Percentiles rank a stretch among this genome's conserved stretches.
Conservation (phyloP, 1,140 invertebrate genomes). For the Whitmania pigra region DNA sequence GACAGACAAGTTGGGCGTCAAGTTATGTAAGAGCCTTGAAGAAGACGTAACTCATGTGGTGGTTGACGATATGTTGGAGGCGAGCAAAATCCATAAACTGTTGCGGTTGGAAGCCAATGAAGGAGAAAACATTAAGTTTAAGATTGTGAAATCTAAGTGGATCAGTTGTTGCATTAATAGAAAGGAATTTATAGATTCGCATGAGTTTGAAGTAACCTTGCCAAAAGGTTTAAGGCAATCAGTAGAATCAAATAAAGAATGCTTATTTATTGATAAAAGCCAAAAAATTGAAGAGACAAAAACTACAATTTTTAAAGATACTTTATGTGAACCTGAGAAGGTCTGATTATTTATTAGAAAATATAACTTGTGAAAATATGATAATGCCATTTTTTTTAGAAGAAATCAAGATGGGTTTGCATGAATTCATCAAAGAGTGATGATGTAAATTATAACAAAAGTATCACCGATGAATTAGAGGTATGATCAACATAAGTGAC, state of each 20-base stretch:
- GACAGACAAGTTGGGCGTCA: constrained; percentile 31
- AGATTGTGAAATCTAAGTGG: constrained; percentile 37
- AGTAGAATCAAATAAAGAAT: too few relatives aligned
- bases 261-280: too few relatives aligned
- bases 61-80: constrained; percentile 38
- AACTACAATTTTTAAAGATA: too few relatives aligned
- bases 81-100: constrained; percentile 31
- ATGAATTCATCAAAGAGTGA: not conserved
- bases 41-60: constrained; percentile 31
- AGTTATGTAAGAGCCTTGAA: constrained; percentile 24
- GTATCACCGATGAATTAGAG: constrained; percentile 39
- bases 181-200: constrained; percentile 28
- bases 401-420: constrained; percentile 6
- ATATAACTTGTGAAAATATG: not conserved
- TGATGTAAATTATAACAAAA: constrained; percentile 34
- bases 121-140: constrained; percentile 26
- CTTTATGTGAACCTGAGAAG: constrained; percentile 5
- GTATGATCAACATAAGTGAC: constrained; percentile 25
- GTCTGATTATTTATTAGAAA: not conserved
- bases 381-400: not conserved
- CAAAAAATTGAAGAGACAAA: too few relatives aligned
- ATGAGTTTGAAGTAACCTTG: constrained; percentile 23
- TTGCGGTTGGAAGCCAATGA: not conserved
- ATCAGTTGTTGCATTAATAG: constrained; percentile 35
- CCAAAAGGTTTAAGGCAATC: too few relatives aligned